Conservation (phyloP, 2,113 vertebrate genomes). For the Podarcis raffonei region DNA sequence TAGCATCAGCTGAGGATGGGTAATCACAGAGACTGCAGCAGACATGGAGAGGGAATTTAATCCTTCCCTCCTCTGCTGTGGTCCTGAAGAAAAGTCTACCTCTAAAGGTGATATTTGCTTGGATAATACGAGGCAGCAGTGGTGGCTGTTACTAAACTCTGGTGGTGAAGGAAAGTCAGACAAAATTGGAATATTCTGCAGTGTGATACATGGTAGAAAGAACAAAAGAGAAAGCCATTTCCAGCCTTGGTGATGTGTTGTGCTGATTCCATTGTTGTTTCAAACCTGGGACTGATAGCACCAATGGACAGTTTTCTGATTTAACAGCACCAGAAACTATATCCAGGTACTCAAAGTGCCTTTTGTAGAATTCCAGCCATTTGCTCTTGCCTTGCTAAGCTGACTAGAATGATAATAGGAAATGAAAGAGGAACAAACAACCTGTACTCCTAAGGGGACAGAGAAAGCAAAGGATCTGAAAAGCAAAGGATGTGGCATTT, state of each 20-base stretch:
- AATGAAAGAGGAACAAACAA: background rate
- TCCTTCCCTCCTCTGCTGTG: background rate
- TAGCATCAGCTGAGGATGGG: background rate
- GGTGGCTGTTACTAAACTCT: no score
- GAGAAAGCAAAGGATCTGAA: background rate
- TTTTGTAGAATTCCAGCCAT: background rate
- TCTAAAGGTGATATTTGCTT: background rate
- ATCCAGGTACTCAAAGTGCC: background rate
- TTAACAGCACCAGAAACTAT: background rate
- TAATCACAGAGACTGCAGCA: background rate
- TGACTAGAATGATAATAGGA: background rate
- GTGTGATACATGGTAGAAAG: background rate
- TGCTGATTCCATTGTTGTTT: background rate
- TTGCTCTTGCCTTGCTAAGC: background rate
- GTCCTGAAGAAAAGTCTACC: background rate
- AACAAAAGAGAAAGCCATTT: background rate
- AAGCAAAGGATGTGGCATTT: background rate
- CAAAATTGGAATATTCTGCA: background rate
- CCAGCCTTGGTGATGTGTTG: background rate
- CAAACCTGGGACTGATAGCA: background rate
- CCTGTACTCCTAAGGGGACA: background rate
- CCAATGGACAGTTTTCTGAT: background rate
- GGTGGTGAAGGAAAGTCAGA: background rate
- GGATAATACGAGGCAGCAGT: no score
- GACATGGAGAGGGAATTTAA: background rate